Base-by-base conservation (phyloP, 2,113 vertebrate genomes). In the Calidris pugnax region DNA sequence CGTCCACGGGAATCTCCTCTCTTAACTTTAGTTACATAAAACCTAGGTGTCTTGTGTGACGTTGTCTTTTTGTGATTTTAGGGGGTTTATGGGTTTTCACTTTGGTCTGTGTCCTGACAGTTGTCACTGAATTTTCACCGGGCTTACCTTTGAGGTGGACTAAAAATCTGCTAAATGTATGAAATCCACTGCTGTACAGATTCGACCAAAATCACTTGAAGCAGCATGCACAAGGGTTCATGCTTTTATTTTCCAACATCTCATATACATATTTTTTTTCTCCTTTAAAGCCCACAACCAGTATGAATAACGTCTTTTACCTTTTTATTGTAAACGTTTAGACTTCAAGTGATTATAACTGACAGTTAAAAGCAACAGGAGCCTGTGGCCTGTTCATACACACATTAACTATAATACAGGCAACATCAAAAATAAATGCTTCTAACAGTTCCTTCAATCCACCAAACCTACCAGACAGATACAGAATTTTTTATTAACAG, bases 351-450 rank as follows among this genome's bases (percentile, higher is more conserved):
- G 88, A 94, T 97, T 96, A 72, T 96, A 97, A 83, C 51, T 96
- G 97, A 92, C 96, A 97, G 94, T 87, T 95, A 92, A 96, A 50
- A 95, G 96, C 94, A 96, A 89, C 89, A 95, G 96, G 94, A 98
- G 87, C 75, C 94, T 78, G 75, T 59, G 78, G 59, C 92, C 89
- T 96, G 47, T 82, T 96, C 89, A n/a, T 73, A 64, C 47, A 64
- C 90, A 90, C 93, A 67, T 94, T 82, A 94, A 95, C 80, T 90
- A 51, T 96, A 90, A 85, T 96, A 93, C 47, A 93, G 71, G 27
- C 95, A 96, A 45, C 73, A 79, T 95, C 39, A 96, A 93, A 97
- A 97, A 62, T 90, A 96, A 97, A 87, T 48, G 43, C 79, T 97
- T 69, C 80, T 85, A 86, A 14, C 18, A 59, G 56, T 92, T 85